A percentile compares a stretch with the other conserved stretches of the same genome.
phyloP scores from a whole-genome alignment of 2,113 vertebrate genomes.

The Nothoprocta pentlandii region DNA sequence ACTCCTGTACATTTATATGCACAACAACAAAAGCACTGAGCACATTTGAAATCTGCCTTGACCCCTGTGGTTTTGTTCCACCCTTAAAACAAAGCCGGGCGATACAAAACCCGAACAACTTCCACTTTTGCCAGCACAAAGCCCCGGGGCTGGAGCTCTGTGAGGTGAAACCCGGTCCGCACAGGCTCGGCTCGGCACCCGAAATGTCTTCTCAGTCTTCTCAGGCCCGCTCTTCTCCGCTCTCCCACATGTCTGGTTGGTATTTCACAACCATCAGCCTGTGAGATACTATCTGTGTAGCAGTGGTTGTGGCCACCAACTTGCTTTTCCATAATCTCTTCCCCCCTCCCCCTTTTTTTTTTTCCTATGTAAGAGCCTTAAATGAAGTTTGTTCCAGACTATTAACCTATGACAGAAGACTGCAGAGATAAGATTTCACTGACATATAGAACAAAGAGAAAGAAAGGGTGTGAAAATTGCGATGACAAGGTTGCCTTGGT shows the following conservation, averaged over 20 bases:
- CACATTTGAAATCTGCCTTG: not conserved
- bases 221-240: not conserved
- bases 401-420: slow-evolving; percentile 82
- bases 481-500: slow-evolving; percentile 80
- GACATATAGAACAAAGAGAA: slow-evolving; percentile 81
- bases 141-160: not conserved
- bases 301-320: slow-evolving; percentile 46
- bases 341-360: not conserved
- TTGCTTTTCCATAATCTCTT: slow-evolving; percentile 53
- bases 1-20: not conserved
- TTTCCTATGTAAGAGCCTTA: slow-evolving; percentile 70
- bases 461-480: slow-evolving; percentile 78
- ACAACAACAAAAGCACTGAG: not conserved
- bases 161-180: not conserved
- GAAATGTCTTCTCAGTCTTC: not conserved
- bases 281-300: slow-evolving; percentile 8
- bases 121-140: not conserved
- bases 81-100: not conserved
- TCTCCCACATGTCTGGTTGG: not conserved
- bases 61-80: not conserved
- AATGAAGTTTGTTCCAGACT: slow-evolving; percentile 82
- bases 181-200: not conserved
- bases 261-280: slow-evolving; percentile 16
- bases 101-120: not conserved
- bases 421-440: slow-evolving; percentile 79